phyloP scores from a whole-genome alignment of 2,113 vertebrate genomes.

The Callipepla californica region DNA sequence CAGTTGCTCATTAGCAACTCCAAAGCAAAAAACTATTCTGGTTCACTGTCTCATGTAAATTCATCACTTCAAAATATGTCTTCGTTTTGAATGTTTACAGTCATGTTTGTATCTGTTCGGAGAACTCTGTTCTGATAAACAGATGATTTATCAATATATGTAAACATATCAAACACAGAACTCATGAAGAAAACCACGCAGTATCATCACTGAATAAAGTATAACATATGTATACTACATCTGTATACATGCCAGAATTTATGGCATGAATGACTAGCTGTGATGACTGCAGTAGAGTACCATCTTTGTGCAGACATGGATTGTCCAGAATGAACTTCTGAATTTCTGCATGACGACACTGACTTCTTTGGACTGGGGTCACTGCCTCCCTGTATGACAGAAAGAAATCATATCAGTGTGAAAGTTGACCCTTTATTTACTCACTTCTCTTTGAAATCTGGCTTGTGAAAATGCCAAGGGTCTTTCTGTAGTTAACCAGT shows the following conservation, averaged over 20 bases:
- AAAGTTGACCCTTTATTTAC: neutral
- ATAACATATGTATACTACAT: neutral
- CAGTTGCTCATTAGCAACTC: neutral
- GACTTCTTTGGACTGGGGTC: neutral
- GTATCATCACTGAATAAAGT: neutral
- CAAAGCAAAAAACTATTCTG: neutral
- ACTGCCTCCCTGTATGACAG: neutral
- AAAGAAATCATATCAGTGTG: neutral
- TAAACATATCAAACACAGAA: neutral
- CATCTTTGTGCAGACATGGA: neutral
- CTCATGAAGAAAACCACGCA: neutral
- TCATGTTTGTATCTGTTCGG: neutral
- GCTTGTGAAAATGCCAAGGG: neutral
- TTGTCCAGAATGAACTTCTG: neutral
- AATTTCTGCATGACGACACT: neutral
- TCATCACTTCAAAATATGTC: neutral
- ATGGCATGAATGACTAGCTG: neutral
- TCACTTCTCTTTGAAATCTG: neutral
- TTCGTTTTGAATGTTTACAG: neutral
- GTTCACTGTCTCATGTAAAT: neutral
- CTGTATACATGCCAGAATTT: accelerated
- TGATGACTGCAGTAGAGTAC: neutral
- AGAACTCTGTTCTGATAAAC: neutral
- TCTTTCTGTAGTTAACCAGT: neutral
- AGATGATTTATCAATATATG: neutral